Conservation (phyloP, 2,113 vertebrate genomes). For the Fregata magnificens region DNA sequence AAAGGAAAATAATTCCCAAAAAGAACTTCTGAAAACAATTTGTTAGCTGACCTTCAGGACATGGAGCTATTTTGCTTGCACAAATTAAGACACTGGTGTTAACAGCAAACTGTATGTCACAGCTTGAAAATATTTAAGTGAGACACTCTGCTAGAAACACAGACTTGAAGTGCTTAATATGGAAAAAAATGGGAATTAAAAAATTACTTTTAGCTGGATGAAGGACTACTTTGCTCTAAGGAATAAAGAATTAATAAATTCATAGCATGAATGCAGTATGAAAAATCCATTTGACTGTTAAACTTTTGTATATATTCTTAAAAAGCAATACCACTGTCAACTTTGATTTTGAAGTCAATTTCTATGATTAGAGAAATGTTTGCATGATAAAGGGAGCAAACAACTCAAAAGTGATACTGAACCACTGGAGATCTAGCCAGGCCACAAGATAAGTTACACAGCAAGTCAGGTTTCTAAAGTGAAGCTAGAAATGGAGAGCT, state of each 20-base stretch:
- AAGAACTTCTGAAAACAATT: background rate
- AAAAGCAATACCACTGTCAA: background rate
- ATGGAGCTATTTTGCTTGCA: background rate
- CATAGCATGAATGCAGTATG: background rate
- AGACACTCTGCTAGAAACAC: background rate
- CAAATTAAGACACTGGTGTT: background rate
- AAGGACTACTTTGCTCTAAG: background rate
- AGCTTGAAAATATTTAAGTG: background rate
- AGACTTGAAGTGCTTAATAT: background rate
- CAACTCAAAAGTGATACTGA: background rate
- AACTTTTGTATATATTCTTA: background rate
- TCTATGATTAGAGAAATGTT: background rate
- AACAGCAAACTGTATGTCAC: background rate
- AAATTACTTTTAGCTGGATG: background rate
- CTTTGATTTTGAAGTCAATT: background rate
- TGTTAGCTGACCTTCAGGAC: background rate
- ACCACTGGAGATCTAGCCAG: background rate
- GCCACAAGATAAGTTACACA: background rate
- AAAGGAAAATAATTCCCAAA: background rate
- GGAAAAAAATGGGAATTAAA: background rate
- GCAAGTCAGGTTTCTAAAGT: background rate
- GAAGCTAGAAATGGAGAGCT: background rate
- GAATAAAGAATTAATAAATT: background rate
- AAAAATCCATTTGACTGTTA: background rate
- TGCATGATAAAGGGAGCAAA: background rate